Base-by-base conservation (phyloP, 2,888 invertebrate genomes). In the Dynastes grantii region DNA sequence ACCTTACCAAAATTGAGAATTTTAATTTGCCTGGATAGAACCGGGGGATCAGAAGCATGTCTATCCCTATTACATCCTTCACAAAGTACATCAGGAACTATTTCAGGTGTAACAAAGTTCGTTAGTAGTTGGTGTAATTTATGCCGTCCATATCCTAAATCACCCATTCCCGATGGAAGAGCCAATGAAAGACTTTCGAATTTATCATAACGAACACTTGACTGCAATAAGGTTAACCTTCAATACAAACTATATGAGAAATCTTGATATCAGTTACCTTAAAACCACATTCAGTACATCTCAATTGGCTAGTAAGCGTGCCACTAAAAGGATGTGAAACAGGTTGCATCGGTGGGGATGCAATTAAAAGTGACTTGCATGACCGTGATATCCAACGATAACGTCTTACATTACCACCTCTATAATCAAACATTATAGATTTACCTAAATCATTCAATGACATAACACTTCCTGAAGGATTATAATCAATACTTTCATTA, bases 181-280 rank as follows among this genome's bases (percentile, higher is more conserved):
- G 95, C 94, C 68, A 98, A 89, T 0, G 97, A 96, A 64, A 98
- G 90, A 86, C 96, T 96, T 89, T 97, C 97, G 86, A 97, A 96
- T 86, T 96, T 96, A 88, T 98, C 97, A 87, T 97, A 96, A 32
- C 95, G 94, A n/a, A 97, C 94, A 0, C 96, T 94, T 81, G 95
- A 95, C 94, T 96, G 90, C 1, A 16, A 55, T 27, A 8, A 55
- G n/a, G 8, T 2, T 8, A 9, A 89, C 88, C 29, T 32, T 13
- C 45, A 11, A 37, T 37, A 65, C 37, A 8, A n/a, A 45, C 16
- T 16, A 45, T 13, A 2, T 13, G 3, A 45, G 11, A 61, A 40
- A 22, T n/a, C 49, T 2, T 64, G 6, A 9, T 6, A 16, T 49
- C 32, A 27, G 2, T 37, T 9, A 93, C 94, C 90, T 93, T 93